Base-by-base conservation (phyloP, 1,140 invertebrate genomes). In the Dinoponera quadriceps region DNA sequence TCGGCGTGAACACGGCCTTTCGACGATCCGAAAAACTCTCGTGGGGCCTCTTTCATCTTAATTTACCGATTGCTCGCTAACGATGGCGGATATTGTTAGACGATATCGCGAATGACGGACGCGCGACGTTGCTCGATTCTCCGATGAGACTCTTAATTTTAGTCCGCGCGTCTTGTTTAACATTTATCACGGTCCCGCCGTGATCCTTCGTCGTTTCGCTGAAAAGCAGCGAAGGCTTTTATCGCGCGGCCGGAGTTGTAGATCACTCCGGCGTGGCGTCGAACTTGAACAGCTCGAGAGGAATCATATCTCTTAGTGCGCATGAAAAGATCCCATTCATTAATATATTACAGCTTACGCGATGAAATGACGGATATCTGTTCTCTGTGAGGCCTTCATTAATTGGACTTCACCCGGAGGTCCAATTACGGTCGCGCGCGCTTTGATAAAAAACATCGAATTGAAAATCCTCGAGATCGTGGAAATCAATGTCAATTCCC, bases 1-100 rank as follows among this genome's bases (percentile, higher is more conserved):
- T 83, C 84, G 74, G 75, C 85, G 75, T 63, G 55, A 85, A 82
- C 75, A 62, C 57, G 82, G 22, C 54, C 49, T 48, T 55, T 49
- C 59, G 55, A 33, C 51, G 54, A n/a, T 49, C 54, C 20, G 25
- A 80, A 73, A 75, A 73, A 22, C 14, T 59, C 22, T 59, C 22
- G 9, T 9, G 38, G 63, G 55, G 51, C 9, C 65, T 22, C 65
- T 75, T 75, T 27, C 59, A 63, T 75, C 73, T 80, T 71, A 80
- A 80, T 80, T 80, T 71, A 59, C 38, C 54, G 75, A 78, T 57
- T n/a, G n/a, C 51, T 20, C 7, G 44, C 33, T 38, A 18, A 51
- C 59, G 27, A 75, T 14, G 73, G 16, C 33, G 18, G 20, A 14
- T 69, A 71, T 69, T 49, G 7, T 78, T 68, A 25, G 25, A 27